A percentile compares a stretch with the other conserved stretches of the same genome.
These are phyloP conservation scores for Ommatoiulus sabulosus DNA, from an alignment of 2,888 invertebrate species.

Conservation along the genomic window DNA sequence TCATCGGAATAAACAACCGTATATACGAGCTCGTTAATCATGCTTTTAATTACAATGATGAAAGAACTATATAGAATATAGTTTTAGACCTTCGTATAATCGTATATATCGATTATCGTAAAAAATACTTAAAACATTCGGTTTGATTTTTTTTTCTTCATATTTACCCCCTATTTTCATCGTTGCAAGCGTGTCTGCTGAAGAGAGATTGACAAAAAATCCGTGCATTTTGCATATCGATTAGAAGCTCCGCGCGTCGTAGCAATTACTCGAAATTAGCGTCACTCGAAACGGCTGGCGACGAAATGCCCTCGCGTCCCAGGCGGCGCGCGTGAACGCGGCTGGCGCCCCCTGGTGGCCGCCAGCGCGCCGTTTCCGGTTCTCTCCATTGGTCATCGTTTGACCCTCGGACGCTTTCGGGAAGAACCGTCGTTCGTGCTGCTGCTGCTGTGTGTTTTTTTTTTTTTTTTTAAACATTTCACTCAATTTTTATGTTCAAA, in stretches of 20 bases:
- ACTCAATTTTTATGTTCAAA: background rate
- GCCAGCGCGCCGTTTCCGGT: background rate
- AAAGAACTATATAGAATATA: no score
- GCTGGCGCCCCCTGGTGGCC: background rate
- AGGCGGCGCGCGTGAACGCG: background rate
- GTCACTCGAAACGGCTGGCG: background rate
- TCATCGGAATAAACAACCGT: no score
- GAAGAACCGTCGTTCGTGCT: background rate
- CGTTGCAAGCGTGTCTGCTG: background rate
- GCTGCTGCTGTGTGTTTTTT: no score
- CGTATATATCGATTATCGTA: background rate
- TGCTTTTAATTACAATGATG: no score
- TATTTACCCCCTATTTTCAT: slow-evolving; percentile 39
- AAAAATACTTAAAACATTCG: background rate
- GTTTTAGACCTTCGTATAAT: no score
- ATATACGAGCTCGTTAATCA: no score
- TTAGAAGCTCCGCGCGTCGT: no score
- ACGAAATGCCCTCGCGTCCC: background rate
- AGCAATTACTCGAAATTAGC: no score
- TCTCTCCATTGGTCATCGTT: background rate
- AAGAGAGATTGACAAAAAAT: background rate
- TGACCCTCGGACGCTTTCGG: background rate
- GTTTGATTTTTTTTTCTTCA: no score
- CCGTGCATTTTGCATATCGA: background rate
- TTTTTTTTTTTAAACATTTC: slow-evolving; percentile 12